Evolutionary conservation across 2,797 vertebrate species (phyloP).

Genomic region (Aulostomus chinensis): DNA sequence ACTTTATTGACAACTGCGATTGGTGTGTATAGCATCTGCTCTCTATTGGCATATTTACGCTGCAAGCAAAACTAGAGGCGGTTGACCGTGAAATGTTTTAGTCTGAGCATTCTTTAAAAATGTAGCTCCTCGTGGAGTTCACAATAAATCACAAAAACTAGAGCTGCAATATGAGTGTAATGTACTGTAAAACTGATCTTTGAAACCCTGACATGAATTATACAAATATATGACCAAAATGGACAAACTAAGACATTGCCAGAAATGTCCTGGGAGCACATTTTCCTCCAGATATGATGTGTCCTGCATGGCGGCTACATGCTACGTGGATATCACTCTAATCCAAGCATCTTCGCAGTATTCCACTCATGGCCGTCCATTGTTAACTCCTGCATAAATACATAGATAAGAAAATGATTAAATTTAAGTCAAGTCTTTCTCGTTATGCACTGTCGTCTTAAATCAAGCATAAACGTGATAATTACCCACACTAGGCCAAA

Average conservation of each 20-base stretch:
- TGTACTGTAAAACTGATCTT: slow-evolving; percentile 11
- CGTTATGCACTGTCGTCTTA: slow-evolving; percentile 77
- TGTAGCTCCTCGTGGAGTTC: slow-evolving; percentile 19
- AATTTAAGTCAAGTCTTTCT: slow-evolving; percentile 78
- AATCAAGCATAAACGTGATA: slow-evolving; percentile 84
- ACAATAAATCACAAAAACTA: slow-evolving; percentile 21
- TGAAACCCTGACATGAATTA: slow-evolving; percentile 20
- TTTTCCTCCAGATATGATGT: slow-evolving; percentile 18
- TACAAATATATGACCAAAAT: background rate
- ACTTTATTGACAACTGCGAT: slow-evolving; percentile 63
- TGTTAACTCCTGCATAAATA: slow-evolving; percentile 81
- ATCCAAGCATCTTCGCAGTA: slow-evolving; percentile 62
- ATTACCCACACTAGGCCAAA: slow-evolving; percentile 78
- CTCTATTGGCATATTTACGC: slow-evolving; percentile 41
- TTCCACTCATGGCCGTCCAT: slow-evolving; percentile 61
- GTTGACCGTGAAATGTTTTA: slow-evolving; percentile 54
- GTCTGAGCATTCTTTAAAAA: slow-evolving; percentile 24
- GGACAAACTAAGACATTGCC: slow-evolving; percentile 1
- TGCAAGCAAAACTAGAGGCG: slow-evolving; percentile 28
- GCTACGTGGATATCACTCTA: slow-evolving; percentile 49
- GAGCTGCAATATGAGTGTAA: background rate
- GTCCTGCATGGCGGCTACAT: slow-evolving; percentile 5
- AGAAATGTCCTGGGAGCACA: slow-evolving; percentile 5
- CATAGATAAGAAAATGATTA: slow-evolving; percentile 81
- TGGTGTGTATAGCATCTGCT: slow-evolving; percentile 42